phyloP scores from a whole-genome alignment of 2,888 invertebrate species.

The Epistrophe grossulariae region DNA sequence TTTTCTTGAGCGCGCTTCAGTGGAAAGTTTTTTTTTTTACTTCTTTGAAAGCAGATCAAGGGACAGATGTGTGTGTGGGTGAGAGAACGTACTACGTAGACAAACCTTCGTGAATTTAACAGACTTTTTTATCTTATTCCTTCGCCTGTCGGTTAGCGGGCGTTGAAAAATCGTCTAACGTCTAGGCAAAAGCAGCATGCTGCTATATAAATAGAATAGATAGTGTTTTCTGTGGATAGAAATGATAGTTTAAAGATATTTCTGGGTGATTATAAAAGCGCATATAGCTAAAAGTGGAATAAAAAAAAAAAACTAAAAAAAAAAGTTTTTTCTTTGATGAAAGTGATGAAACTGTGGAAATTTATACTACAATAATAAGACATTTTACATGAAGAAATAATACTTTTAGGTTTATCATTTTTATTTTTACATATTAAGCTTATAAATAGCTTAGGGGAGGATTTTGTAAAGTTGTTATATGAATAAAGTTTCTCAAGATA shows the following conservation, averaged over 20 bases:
- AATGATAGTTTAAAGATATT: slow-evolving; percentile 68
- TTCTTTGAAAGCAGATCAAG: slow-evolving; percentile 32
- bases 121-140: slow-evolving; percentile 42
- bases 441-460: background rate
- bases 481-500: background rate
- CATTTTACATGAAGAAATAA: background rate
- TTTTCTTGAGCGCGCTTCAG: slow-evolving; percentile 48
- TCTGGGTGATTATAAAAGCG: slow-evolving; percentile 54
- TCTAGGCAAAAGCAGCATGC: slow-evolving; percentile 52
- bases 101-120: slow-evolving; percentile 41
- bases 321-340: slow-evolving; percentile 41
- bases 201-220: slow-evolving; percentile 21
- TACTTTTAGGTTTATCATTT: background rate
- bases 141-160: slow-evolving; percentile 30
- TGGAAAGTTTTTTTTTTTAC: slow-evolving; percentile 36
- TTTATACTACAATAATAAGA: background rate
- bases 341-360: slow-evolving; percentile 62
- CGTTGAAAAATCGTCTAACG: slow-evolving; percentile 73
- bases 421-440: background rate
- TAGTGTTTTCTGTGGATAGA: slow-evolving; percentile 46
- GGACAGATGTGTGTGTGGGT: slow-evolving; percentile 20
- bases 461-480: background rate
- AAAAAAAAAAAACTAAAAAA: slow-evolving; percentile 5
- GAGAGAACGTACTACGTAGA: background rate
- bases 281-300: background rate